Base-by-base conservation (phyloP, 2,888 invertebrate genomes). In the Watsonalla binaria region DNA sequence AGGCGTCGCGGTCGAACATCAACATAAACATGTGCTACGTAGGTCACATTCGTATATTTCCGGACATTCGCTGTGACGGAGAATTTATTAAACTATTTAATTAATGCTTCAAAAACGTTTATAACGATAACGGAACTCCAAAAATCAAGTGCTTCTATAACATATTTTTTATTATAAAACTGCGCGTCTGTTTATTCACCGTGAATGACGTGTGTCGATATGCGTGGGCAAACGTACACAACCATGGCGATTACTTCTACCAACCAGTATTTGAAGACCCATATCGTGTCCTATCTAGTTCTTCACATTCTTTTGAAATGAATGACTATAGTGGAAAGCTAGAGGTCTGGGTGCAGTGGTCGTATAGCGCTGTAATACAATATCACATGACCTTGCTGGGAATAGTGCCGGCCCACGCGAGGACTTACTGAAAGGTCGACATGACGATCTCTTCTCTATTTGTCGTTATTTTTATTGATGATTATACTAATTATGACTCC, bases 321-420 rank as follows among this genome's bases (percentile, higher is more conserved):
- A 48, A 37, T 24, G 57, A 42, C 11, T 8, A 2, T 11, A 42
- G 42, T 42, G 58, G 54, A 62, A 53, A 60, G 47, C 57, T 49
- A 61, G 64, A 59, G 74, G 52, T 75, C 78, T 58, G 35, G 39
- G 48, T 61, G 65, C 55, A 63, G 62, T 79, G 78, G 83, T 68
- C 63, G 65, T 62, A 61, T 55, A 59, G 63, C 67, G 72, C 69
- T 86, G 90, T 84, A 90, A 89, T 81, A 86, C 85, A 88, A 90
- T 90, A 88, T 89, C 81, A 78, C 66, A 56, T 78, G 87, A 84
- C 90, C 90, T 90, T 89, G 90, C 88, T 81, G 69, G 76, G 86
- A 90, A 90, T 90, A 90, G 89, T 79, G 74, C 65, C 80, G 87
- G 86, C 89, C 90, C 77, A 90, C 90, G 78, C 68, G 57, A 66